Conservation (phyloP, 1,140 invertebrate species). For the Brachionus koreanus region DNA sequence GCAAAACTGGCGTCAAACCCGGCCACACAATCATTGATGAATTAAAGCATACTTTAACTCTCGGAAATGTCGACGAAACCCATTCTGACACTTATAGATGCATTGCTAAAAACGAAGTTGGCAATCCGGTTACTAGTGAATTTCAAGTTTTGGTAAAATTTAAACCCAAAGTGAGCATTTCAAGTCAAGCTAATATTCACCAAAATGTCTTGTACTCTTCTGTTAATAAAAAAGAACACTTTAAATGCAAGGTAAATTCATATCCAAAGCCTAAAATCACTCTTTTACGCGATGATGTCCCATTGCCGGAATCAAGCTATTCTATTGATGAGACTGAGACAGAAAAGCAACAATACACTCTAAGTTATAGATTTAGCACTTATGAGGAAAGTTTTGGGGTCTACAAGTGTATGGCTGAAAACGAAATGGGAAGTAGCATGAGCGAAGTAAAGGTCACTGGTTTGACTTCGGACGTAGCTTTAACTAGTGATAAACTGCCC, state of each 20-base stretch:
- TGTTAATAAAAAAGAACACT: slow-evolving; percentile 12
- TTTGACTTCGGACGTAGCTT: neutral
- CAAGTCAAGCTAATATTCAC: neutral
- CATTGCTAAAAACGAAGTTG: slow-evolving; percentile 42
- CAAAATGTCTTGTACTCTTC: slow-evolving; percentile 29
- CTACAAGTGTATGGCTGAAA: slow-evolving; percentile 32
- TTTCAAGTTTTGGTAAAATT: slow-evolving; percentile 36
- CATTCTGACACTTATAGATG: slow-evolving; percentile 40
- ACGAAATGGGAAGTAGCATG: neutral
- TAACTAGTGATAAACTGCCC: neutral
- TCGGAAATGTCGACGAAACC: neutral
- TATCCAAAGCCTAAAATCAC: slow-evolving; percentile 8
- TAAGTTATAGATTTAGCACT: neutral
- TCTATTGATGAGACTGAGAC: neutral
- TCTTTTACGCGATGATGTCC: neutral
- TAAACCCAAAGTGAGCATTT: neutral
- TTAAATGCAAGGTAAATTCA: neutral
- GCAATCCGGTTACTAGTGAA: slow-evolving; percentile 29
- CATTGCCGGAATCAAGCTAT: neutral
- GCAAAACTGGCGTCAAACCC: slow-evolving; percentile 34
- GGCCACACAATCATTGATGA: slow-evolving; percentile 29
- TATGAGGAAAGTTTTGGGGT: neutral
- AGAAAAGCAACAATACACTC: neutral
- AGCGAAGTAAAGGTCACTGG: neutral
- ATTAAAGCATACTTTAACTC: neutral